Evolutionary conservation across 35 echinoderm and acorn worm species (phyloP).

Genomic region (Acanthaster planci): DNA sequence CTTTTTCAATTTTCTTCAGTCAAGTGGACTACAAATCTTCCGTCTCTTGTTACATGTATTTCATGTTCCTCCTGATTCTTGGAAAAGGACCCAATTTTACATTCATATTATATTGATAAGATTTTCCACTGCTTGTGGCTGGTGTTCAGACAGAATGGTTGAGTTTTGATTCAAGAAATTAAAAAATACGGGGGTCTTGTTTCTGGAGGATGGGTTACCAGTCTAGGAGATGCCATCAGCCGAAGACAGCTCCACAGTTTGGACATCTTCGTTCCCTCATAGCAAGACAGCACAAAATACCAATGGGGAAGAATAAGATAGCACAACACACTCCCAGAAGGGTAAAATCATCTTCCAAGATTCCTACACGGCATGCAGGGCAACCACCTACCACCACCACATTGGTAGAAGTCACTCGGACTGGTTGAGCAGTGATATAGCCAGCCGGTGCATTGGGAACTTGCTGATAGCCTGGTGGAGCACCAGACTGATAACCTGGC

Average conservation of each 20-base stretch:
- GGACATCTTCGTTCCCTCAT: constrained; percentile 76
- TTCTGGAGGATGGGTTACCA: too few species aligned
- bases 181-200: too few species aligned
- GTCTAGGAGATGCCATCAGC: constrained; percentile 25
- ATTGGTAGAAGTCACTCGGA: constrained; percentile 50
- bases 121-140: too few species aligned
- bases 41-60: too few species aligned
- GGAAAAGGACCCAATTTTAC: too few species aligned
- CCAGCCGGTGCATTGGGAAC: background rate
- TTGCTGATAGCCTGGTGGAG: constrained; percentile 34
- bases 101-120: too few species aligned
- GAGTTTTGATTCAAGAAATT: too few species aligned
- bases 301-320: constrained; percentile 83
- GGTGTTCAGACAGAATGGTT: too few species aligned
- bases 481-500: constrained; percentile 40
- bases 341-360: constrained; percentile 73
- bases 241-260: constrained; percentile 78
- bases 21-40: too few species aligned
- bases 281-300: constrained; percentile 76
- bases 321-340: constrained; percentile 84
- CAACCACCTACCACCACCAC: constrained; percentile 67
- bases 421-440: constrained; percentile 27
- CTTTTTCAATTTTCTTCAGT: too few species aligned
- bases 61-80: too few species aligned
- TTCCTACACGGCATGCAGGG: constrained; percentile 65